Conservation (phyloP, 2,113 vertebrate genomes). For the Pyxicephalus adspersus region DNA sequence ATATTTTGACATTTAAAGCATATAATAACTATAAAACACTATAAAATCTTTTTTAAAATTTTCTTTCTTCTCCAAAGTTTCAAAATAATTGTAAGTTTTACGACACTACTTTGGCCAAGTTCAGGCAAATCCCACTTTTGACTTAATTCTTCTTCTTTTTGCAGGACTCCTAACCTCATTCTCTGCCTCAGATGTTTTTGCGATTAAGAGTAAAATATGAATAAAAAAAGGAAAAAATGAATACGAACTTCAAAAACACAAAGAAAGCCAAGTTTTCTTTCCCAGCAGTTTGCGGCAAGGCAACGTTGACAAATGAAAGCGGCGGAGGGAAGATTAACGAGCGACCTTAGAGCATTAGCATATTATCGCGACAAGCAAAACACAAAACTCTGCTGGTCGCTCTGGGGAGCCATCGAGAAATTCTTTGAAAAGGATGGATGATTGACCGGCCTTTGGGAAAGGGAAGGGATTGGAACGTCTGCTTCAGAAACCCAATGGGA, state of each 20-base stretch:
- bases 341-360: conserved; percentile 75
- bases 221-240: conserved; percentile 37
- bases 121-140: neutral
- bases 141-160: neutral
- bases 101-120: neutral
- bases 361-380: conserved; percentile 78
- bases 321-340: conserved; percentile 69
- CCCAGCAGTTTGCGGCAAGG: conserved; percentile 67
- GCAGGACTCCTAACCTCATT: neutral
- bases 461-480: conserved; percentile 55
- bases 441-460: conserved; percentile 64
- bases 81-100: conserved; percentile 9
- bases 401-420: conserved; percentile 69
- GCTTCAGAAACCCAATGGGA: conserved; percentile 62
- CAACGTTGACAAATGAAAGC: conserved; percentile 79
- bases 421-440: conserved; percentile 71
- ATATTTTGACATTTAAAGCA: too few species aligned
- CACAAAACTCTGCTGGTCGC: conserved; percentile 65
- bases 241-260: conserved; percentile 60
- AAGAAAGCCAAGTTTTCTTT: conserved; percentile 65
- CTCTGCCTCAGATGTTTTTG: conserved; percentile 74
- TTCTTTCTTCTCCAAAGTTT: neutral
- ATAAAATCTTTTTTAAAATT: neutral
- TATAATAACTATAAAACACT: too few species aligned
- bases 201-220: conserved; percentile 68